Evolutionary conservation across 2,888 invertebrate genomes (phyloP), one percentile per base, ranked within the genome.

Genomic region (Mesoligia furuncula): DNA sequence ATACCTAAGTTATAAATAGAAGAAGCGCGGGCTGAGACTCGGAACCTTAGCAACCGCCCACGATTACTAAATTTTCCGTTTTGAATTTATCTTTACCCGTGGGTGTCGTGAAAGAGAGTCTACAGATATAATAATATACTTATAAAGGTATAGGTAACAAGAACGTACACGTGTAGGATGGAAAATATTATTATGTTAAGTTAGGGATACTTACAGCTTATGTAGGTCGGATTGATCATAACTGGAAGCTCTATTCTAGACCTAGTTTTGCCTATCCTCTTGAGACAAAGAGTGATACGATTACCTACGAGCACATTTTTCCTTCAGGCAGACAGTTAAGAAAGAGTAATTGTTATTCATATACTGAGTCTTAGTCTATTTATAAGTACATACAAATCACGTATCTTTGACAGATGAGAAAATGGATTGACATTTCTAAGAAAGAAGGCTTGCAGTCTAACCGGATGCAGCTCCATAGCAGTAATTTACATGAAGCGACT

Each of bases 11-110:
- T 79, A n/a, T 51, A 64, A 76, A 64, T 36, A 77, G 48, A 57
- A 68, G 3, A 20, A 59, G 27, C 64, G 80, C 77, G 77, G 77
- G 77, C 36, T 42, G 64, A 45, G 1, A 36, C 36, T 24, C 62
- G n/a, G 8, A 36, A 24, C n/a, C 15, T 9, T 64, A 77, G 27
- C 27, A 77, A 42, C 39, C 57, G 42, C 68, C 68, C 27, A 80
- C 77, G 0, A 1, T 66, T 66, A 36, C 7, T 0, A 65, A 31
- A 1, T 31, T 73, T 81, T 71, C 48, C 11, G 17, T 51, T 80
- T 72, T 24, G 24, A 48, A 48, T 65, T 24, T 17, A 36, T 24
- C 13, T 48, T 15, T 39, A 62, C 24, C 27, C 54, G 80, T 48
- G 77, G 54, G 66, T 17, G 61, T 54, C 17, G n/a, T 27, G 39